Conservation (phyloP, 2,888 invertebrate species). For the Synergus gifuensis region DNA sequence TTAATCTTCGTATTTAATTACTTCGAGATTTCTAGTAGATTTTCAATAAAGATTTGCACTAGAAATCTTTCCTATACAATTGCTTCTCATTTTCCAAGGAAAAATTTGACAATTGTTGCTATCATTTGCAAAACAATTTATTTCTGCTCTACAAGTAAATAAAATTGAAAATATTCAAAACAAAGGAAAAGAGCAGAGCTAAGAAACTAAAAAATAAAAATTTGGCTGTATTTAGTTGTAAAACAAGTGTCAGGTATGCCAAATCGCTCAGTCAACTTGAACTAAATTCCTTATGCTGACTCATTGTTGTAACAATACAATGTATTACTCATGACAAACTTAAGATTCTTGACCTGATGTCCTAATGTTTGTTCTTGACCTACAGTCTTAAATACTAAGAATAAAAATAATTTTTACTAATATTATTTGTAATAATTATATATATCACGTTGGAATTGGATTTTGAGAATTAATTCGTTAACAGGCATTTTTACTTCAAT, state of each 20-base stretch:
- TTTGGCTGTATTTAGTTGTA: neutral
- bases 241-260: slow-evolving; percentile 34
- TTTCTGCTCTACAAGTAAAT: neutral
- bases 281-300: slow-evolving; percentile 37
- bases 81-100: neutral
- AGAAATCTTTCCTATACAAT: neutral
- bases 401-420: no score
- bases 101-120: neutral
- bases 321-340: slow-evolving; percentile 27
- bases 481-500: neutral
- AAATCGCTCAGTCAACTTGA: slow-evolving; percentile 36
- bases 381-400: slow-evolving; percentile 24
- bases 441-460: neutral
- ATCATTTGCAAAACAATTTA: neutral
- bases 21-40: neutral
- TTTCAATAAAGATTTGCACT: neutral
- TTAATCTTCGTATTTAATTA: neutral
- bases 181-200: neutral
- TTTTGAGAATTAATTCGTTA: neutral
- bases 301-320: slow-evolving; percentile 35
- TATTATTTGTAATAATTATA: neutral
- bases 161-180: neutral
- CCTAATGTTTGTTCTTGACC: slow-evolving; percentile 36
- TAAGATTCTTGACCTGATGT: slow-evolving; percentile 36
- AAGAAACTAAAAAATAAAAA: neutral